Conservation (phyloP, 2,113 vertebrate species). For the Barbus barbus region DNA sequence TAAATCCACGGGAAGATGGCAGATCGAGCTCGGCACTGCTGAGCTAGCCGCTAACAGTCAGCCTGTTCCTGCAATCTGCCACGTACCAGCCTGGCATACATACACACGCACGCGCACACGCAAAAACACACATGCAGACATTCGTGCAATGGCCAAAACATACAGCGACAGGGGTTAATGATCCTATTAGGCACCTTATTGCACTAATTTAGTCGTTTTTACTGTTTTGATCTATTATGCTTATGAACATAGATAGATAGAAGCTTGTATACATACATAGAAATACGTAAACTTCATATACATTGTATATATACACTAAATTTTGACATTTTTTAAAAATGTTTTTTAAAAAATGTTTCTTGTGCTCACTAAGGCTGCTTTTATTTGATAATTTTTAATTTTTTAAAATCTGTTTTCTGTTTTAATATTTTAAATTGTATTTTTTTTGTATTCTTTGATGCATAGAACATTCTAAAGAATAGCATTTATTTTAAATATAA, state of each 20-base stretch:
- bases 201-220: conserved; percentile 87
- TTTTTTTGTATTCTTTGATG: too few species aligned
- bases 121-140: conserved; percentile 26
- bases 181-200: conserved; percentile 89
- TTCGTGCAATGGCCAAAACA: conserved; percentile 80
- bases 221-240: conserved; percentile 39
- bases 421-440: too few species aligned
- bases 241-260: conserved; percentile 18
- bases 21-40: conserved; percentile 87
- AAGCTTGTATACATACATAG: neutral
- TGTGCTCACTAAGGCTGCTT: neutral
- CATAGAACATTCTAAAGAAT: too few species aligned
- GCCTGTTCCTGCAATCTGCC: conserved; percentile 91
- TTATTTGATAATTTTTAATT: too few species aligned
- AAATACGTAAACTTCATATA: neutral
- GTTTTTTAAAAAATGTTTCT: too few species aligned
- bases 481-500: too few species aligned
- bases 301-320: neutral
- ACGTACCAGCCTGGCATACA: conserved; percentile 73
- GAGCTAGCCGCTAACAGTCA: conserved; percentile 88
- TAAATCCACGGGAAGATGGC: conserved; percentile 93
- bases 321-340: too few species aligned
- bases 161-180: conserved; percentile 85
- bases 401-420: too few species aligned
- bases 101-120: conserved; percentile 13